phyloP scores from a whole-genome alignment of 2,888 invertebrate genomes.

The Chaetogeoica ovagalla region DNA sequence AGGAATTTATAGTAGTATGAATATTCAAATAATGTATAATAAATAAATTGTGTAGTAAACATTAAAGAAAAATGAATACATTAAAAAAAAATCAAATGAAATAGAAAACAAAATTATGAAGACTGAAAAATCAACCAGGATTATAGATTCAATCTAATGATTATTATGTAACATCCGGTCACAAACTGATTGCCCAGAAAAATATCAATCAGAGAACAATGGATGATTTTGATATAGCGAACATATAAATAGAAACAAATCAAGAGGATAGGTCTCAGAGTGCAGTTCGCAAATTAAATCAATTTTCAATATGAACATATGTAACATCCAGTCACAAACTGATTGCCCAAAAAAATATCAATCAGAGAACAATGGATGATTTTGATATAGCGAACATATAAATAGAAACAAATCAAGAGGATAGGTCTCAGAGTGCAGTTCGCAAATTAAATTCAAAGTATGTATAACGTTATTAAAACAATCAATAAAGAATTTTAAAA shows the following conservation, averaged over 20 bases:
- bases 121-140: not conserved
- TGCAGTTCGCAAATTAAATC: no score
- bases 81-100: not conserved
- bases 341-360: not conserved
- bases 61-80: no score
- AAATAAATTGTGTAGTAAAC: not conserved
- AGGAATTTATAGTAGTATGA: not conserved
- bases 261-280: no score
- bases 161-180: not conserved
- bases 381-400: conserved; percentile 31
- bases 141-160: not conserved
- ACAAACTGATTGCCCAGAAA: conserved; percentile 15
- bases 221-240: conserved; percentile 3
- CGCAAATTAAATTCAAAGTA: not conserved
- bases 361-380: conserved; percentile 32
- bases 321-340: conserved; percentile 22
- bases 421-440: conserved; percentile 1
- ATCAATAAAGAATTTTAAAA: conserved; percentile 37
- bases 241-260: conserved; percentile 9
- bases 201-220: conserved; percentile 11
- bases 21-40: not conserved
- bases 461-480: not conserved
- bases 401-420: conserved; percentile 1
- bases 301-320: no score
- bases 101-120: not conserved